Conservation (phyloP, 2,113 vertebrate species). For the Odocoileus virginianus region DNA sequence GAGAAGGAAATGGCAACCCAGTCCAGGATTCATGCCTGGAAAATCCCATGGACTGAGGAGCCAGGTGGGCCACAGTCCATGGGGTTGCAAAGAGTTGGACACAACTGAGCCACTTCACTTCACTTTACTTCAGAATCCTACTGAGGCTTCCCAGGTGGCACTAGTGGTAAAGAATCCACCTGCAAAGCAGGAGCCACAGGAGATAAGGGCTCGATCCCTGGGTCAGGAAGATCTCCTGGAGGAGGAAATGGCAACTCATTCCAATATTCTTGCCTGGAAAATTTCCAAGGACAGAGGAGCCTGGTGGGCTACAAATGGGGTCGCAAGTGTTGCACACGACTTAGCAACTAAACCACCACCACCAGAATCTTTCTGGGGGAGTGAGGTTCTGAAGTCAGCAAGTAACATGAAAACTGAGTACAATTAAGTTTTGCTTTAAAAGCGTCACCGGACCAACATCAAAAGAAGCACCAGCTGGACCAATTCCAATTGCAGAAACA, state of each 20-base stretch:
- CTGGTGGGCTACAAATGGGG: not conserved
- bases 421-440: not conserved
- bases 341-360: not conserved
- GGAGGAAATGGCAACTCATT: not conserved
- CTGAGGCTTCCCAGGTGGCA: not conserved
- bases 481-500: not conserved
- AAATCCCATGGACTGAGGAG: too few relatives aligned
- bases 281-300: not conserved
- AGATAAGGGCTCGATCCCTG: not conserved
- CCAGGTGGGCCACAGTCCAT: too few relatives aligned
- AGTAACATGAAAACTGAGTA: not conserved
- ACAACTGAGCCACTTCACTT: too few relatives aligned
- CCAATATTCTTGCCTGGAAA: not conserved
- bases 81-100: too few relatives aligned
- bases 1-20: too few relatives aligned
- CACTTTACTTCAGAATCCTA: not conserved
- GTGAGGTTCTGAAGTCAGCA: not conserved
- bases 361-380: not conserved
- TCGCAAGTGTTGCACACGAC: fast-evolving
- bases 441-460: not conserved
- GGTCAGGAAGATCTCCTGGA: not conserved
- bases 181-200: not conserved
- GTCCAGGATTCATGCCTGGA: too few relatives aligned
- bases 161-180: not conserved
- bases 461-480: not conserved